Evolutionary conservation across 2,797 vertebrate species (phyloP).

Genomic region (Siniperca undulata): DNA sequence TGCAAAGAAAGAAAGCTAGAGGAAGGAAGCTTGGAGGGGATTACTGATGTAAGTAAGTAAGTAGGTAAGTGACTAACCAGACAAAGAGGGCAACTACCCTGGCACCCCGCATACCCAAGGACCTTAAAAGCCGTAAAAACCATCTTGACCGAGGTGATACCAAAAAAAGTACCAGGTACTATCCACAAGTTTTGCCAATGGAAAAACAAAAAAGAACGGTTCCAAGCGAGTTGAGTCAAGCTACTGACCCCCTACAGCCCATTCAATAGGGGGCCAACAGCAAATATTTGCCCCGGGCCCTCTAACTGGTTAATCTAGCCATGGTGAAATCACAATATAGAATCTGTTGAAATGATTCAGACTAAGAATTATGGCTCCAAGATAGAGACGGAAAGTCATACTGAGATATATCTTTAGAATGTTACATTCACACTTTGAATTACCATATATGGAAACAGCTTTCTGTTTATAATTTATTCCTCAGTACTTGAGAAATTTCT

Average conservation of each 20-base stretch:
- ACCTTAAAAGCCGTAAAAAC: neutral
- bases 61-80: neutral
- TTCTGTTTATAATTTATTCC: conserved; percentile 35
- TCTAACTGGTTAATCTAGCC: neutral
- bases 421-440: conserved; percentile 4
- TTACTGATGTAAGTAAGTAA: neutral
- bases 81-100: too few relatives aligned
- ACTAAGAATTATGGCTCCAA: neutral
- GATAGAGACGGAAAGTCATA: neutral
- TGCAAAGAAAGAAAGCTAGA: conserved; percentile 14
- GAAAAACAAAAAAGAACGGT: too few relatives aligned
- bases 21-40: neutral
- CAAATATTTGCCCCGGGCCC: neutral
- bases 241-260: too few relatives aligned
- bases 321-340: neutral
- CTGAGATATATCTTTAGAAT: conserved; percentile 2
- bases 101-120: neutral
- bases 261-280: too few relatives aligned
- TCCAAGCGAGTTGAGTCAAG: too few relatives aligned
- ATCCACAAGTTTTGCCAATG: too few relatives aligned
- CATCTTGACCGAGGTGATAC: too few relatives aligned
- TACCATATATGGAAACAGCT: conserved; percentile 21
- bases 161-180: too few relatives aligned
- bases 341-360: conserved; percentile 1
- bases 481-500: conserved; percentile 18